Percentiles rank a stretch among this genome's conserved stretches.
Conservation (phyloP, 2,113 vertebrate species). For the Spea multiplicata region DNA sequence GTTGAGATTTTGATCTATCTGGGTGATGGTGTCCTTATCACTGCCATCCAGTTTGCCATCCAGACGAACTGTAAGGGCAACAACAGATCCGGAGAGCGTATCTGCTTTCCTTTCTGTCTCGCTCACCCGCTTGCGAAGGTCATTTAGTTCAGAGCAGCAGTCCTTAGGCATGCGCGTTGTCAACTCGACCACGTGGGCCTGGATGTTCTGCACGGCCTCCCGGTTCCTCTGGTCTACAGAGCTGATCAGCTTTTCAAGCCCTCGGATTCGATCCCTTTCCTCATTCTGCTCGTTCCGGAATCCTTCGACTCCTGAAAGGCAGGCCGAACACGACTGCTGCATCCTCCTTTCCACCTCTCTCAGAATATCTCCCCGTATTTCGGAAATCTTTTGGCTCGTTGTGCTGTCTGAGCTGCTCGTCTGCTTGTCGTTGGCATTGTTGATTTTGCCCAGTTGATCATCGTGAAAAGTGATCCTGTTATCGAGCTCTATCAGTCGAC, state of each 20-base stretch:
- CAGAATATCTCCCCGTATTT: constrained; percentile 66
- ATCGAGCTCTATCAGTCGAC: constrained; percentile 82
- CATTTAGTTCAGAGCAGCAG: constrained; percentile 65
- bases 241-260: constrained; percentile 76
- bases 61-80: constrained; percentile 64
- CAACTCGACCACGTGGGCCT: constrained; percentile 58
- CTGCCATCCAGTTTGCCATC: constrained; percentile 65
- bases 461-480: constrained; percentile 80
- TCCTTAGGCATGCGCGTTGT: constrained; percentile 52
- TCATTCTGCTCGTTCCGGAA: constrained; percentile 75
- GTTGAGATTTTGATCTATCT: constrained; percentile 69
- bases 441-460: constrained; percentile 71
- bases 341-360: constrained; percentile 75
- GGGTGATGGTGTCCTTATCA: constrained; percentile 50
- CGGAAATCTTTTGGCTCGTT: background rate
- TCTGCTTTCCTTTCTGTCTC: constrained; percentile 69
- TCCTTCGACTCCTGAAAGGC: constrained; percentile 73
- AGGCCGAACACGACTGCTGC: constrained; percentile 76
- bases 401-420: constrained; percentile 49
- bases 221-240: constrained; percentile 76
- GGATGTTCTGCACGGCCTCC: constrained; percentile 66
- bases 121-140: constrained; percentile 60
- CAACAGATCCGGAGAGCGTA: constrained; percentile 62
- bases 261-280: constrained; percentile 75
- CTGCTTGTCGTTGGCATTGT: constrained; percentile 65